Evolutionary conservation across 2,888 invertebrate genomes (phyloP), one percentile per base, ranked within the genome.

Genomic region (Pyrrhia umbra): DNA sequence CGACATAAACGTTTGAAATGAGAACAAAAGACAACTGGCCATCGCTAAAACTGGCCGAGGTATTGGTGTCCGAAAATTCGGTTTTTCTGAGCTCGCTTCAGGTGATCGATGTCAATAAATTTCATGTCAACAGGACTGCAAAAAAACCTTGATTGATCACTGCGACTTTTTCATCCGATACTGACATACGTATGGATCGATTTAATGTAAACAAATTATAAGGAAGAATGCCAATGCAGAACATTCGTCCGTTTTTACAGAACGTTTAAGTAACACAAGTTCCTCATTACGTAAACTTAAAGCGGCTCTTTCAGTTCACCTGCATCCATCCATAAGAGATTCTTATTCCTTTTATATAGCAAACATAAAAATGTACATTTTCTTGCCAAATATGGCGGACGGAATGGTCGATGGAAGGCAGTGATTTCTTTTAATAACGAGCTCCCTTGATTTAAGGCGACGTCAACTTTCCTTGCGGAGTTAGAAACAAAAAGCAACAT

Each of bases 371-470:
- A 90, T 90, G 89, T 83, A 85, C 90, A 88, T 89, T 85, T 87
- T 88, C 86, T 83, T 74, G 64, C 92, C 90, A 82, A 90, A 92
- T 90, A 93, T 83, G 92, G 93, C 30, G 50, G 50, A 75, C 66
- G 85, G 88, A 85, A 88, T 88, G 87, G 81, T 77, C 75, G 83
- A 82, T 86, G 85, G 84, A 76, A 84, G 85, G 86, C 92, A 87
- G 89, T 90, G 92, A 93, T 94, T 94, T 93, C 93, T 94, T 93
- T 89, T 89, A 86, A 86, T 89, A 89, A 89, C 86, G 86, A 89
- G 86, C 82, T 83, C 77, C 68, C 83, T 83, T 84, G 83, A 85
- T 85, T 87, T 92, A 94, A 89, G 93, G 92, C 81, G 61, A 91
- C 60, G 85, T 69, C 93, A 90, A 90, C 92, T 92, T 93, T 92